A percentile compares a stretch with the other conserved stretches of the same genome.
Evolutionary conservation across 2,797 vertebrate species (phyloP).

Genomic region (Staurois parvus): DNA sequence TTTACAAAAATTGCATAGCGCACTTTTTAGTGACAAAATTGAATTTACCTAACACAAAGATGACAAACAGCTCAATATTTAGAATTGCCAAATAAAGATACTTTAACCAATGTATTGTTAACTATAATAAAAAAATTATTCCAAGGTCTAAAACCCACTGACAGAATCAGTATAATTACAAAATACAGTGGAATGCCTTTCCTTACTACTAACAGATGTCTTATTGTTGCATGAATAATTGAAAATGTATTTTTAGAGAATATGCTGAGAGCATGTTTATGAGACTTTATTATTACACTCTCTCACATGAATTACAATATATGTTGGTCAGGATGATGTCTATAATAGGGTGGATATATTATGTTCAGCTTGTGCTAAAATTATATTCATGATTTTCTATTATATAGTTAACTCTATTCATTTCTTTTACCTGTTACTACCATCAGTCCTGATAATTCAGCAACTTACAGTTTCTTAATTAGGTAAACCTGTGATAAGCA

Average conservation of each 20-base stretch:
- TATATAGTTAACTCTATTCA: background rate
- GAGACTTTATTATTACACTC: conserved; percentile 22
- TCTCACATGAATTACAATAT: conserved; percentile 3
- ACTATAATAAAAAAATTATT: background rate
- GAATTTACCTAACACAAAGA: background rate
- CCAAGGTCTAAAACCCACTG: background rate
- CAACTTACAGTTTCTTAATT: no score
- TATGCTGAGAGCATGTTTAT: conserved; percentile 32
- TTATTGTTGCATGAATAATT: conserved; percentile 31
- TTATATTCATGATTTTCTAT: background rate
- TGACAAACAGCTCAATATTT: background rate
- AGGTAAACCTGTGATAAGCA: background rate
- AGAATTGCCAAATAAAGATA: background rate
- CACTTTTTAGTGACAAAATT: background rate
- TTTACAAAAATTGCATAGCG: no score
- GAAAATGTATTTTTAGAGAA: conserved; percentile 29
- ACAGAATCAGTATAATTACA: conserved; percentile 32
- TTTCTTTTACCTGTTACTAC: background rate
- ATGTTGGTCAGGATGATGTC: background rate
- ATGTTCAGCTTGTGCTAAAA: conserved; percentile 4
- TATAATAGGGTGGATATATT: background rate
- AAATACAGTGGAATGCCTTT: conserved; percentile 10
- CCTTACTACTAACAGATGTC: conserved; percentile 31
- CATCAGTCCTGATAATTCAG: background rate
- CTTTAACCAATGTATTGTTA: background rate